A percentile compares a stretch with the other conserved stretches of the same genome.
Evolutionary conservation across 2,888 invertebrate species (phyloP).

Genomic region (Phengaris alcon): DNA sequence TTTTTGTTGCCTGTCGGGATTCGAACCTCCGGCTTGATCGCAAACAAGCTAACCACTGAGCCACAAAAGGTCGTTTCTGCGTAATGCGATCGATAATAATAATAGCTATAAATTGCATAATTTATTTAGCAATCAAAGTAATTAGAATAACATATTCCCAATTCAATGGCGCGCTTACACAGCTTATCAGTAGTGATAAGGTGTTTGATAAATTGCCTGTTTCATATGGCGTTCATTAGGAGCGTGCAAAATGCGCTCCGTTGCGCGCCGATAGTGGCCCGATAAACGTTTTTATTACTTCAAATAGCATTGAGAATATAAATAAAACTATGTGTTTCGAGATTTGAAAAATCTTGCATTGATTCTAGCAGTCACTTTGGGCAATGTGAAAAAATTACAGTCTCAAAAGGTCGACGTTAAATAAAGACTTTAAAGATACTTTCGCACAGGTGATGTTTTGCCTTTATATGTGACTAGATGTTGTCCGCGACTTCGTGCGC

Average conservation of each 20-base stretch:
- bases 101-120: conserved; percentile 8
- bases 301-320: conserved; percentile 50
- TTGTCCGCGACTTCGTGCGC: too few relatives aligned
- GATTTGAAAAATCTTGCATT: too few relatives aligned
- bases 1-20: too few relatives aligned
- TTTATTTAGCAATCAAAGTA: not conserved
- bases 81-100: not conserved
- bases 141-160: conserved; percentile 13
- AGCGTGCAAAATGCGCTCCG: conserved; percentile 76
- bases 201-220: conserved; percentile 78
- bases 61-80: too few relatives aligned
- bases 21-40: too few relatives aligned
- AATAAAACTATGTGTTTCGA: not conserved
- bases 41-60: too few relatives aligned
- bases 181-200: conserved; percentile 74
- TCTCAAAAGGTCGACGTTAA: too few relatives aligned
- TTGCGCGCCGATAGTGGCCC: conserved; percentile 70
- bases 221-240: conserved; percentile 79
- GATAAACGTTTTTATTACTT: conserved; percentile 75
- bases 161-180: conserved; percentile 50
- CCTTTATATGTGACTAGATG: too few relatives aligned
- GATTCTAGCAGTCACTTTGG: too few relatives aligned
- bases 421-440: too few relatives aligned
- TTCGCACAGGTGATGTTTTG: too few relatives aligned
- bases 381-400: too few relatives aligned